A percentile compares a stretch with the other conserved stretches of the same genome.
Conservation (phyloP, 2,113 vertebrate genomes). For the Phainopepla nitens region DNA sequence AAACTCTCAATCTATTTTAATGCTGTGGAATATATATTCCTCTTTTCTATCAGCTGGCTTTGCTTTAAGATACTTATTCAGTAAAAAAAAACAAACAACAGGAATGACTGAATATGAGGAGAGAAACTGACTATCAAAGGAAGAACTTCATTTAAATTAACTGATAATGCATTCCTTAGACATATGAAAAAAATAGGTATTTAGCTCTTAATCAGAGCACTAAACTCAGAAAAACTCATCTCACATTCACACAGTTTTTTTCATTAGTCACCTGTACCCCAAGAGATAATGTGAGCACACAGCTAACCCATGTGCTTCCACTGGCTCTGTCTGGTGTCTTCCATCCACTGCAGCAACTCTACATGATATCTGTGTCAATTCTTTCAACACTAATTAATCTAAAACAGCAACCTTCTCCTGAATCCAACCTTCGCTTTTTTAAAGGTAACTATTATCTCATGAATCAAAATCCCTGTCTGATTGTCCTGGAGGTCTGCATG, state of each 20-base stretch:
- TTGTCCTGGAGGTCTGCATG: not conserved
- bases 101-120: not conserved
- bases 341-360: not conserved
- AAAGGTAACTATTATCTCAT: not conserved
- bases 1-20: not conserved
- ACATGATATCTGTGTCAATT: not conserved
- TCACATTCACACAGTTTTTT: not conserved
- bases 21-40: not conserved
- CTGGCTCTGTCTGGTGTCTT: not conserved
- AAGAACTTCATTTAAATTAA: not conserved
- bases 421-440: not conserved
- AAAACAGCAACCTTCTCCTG: slow-evolving; percentile 1
- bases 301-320: not conserved
- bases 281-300: not conserved
- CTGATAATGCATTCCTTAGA: not conserved
- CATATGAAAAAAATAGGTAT: not conserved
- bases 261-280: not conserved
- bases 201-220: not conserved
- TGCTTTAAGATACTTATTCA: not conserved
- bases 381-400: slow-evolving; percentile 19
- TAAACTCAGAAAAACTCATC: not conserved
- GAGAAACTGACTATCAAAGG: not conserved
- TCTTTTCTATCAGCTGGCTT: not conserved
- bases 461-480: not conserved
- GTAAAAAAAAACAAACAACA: not conserved